Evolutionary conservation across 2,888 invertebrate species (phyloP), one percentile per base, ranked within the genome.

Genomic region (Phyto melanocephala): DNA sequence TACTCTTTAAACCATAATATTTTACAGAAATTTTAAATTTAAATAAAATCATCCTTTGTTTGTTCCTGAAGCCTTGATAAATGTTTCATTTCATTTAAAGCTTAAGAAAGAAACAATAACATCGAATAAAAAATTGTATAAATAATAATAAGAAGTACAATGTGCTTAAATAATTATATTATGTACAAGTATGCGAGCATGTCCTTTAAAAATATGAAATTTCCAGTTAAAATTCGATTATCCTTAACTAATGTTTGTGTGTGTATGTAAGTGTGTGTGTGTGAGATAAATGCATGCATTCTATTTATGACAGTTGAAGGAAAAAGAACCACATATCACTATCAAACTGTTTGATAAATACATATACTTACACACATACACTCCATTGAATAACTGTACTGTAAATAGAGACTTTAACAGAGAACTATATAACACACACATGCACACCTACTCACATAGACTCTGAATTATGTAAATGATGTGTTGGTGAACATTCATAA

Each of bases 201-300:
- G 63, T 45, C 74, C 74, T 75, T 75, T n/a, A 45, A 35, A 65
- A 56, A 75, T 65, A n/a, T n/a, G n/a, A 65, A 71, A 75, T 33
- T 74, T 65, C 35, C 65, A 65, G 65, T 56, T 67, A 56, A 75
- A 75, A 75, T 75, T 75, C 58, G 35, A 58, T 75, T 75, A 75
- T 67, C 65, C 65, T 33, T 52, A 65, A 47, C 54, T 3, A 63
- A 54, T 56, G 42, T 0, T 0, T 10, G 37, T 11, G 13, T n/a
- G 0, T 8, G 47, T 17, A 47, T 24, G 45, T 50, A n/a, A n/a
- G n/a, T n/a, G n/a, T n/a, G n/a, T n/a, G n/a, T n/a, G n/a, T n/a
- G n/a, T n/a, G n/a, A n/a, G 11, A 42, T 40, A 37, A 33, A 52
- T n/a, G 10, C 50, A 62, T 42, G 40, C 47, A 50, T 15, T 45